A percentile compares a stretch with the other conserved stretches of the same genome.
phyloP scores from a whole-genome alignment of 2,888 invertebrate genomes.

The Sphaeridia pumilis region DNA sequence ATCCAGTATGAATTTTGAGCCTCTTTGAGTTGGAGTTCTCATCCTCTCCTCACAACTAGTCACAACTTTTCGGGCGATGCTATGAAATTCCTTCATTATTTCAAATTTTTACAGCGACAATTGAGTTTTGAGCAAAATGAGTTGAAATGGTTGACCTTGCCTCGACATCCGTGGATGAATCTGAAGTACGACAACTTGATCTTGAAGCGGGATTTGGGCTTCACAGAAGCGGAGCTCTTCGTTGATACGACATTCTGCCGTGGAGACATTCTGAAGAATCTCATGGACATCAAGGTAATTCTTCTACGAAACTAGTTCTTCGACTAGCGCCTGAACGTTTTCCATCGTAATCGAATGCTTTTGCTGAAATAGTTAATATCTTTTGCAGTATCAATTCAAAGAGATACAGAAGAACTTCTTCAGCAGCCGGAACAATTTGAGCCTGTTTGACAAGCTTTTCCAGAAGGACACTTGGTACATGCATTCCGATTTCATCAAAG shows the following conservation, averaged over 20 bases:
- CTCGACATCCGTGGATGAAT: constrained; percentile 1
- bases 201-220: constrained; percentile 21
- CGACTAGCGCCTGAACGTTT: neutral
- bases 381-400: neutral
- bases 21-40: too few species aligned
- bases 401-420: constrained; percentile 5
- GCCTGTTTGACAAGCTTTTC: constrained; percentile 7
- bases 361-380: neutral
- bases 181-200: constrained; percentile 24
- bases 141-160: constrained; percentile 7
- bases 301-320: neutral
- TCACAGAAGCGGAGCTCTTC: constrained; percentile 22
- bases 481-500: constrained; percentile 76
- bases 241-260: constrained; percentile 31
- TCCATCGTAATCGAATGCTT: neutral
- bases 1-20: too few species aligned
- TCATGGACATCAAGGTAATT: constrained; percentile 33
- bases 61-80: too few species aligned
- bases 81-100: neutral
- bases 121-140: neutral
- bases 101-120: neutral
- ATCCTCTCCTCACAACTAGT: too few species aligned
- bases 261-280: constrained; percentile 20
- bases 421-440: neutral
- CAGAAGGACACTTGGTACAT: constrained; percentile 51